Evolutionary conservation across 2,113 vertebrate genomes (phyloP), one percentile per base, ranked within the genome.

Genomic region (Entomyzon cyanotis): DNA sequence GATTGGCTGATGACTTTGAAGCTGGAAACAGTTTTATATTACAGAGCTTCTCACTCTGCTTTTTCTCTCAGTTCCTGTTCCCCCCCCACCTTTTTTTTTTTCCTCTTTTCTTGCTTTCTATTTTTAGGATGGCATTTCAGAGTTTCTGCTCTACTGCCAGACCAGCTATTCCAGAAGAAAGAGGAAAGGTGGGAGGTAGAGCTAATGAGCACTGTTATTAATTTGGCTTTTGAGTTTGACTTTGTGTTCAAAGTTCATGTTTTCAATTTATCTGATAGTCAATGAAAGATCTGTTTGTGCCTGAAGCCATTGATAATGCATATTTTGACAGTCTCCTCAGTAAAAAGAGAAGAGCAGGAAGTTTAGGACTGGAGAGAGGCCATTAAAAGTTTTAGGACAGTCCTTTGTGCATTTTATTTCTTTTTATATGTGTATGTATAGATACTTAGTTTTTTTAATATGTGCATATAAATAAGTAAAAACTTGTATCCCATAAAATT

Each of bases 81-180:
- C 10, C 37, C 37, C 5, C 14, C 55, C 15, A 9, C 4, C 10
- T 21, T 30, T 37, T 69, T 50, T 50, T 70, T 41, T 42, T n/a
- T 33, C 27, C 33, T 58, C 30, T 94, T 78, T 82, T 81, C 53
- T 94, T 76, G 44, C 69, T 81, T 84, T 91, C 90, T 96, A 39
- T 93, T 91, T 96, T 94, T 95, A 94, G 86, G 93, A 20, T 87
- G 85, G 81, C 78, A 78, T 80, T 96, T 87, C n/a, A 84, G 64
- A 91, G 63, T 86, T 76, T 64, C 65, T 85, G 65, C 73, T 60
- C 20, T 47, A 15, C 47, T 47, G 42, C 85, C 52, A 76, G 73
- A 42, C 77, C 92, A 91, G 73, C 58, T 84, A 39, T 90, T 91
- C 58, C 65, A 46, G 56, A 85, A 73, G 84, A 73, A 87, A 69